phyloP scores from a whole-genome alignment of 2,797 vertebrate genomes.

The Mionectes olivaceus region DNA sequence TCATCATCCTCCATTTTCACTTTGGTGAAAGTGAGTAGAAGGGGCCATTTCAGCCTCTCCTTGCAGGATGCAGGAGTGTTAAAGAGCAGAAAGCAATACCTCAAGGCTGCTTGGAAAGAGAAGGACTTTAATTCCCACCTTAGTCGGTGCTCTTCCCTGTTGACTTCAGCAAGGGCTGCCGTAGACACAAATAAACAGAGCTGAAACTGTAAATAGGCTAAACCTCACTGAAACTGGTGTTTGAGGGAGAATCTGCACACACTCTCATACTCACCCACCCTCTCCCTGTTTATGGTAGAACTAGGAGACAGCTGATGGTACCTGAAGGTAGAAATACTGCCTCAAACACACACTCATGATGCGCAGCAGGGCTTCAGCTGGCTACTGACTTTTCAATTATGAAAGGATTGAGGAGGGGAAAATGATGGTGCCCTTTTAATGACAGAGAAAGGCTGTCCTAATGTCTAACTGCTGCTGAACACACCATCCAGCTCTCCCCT shows the following conservation, averaged over 20 bases:
- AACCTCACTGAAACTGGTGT: background rate
- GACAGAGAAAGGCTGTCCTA: background rate
- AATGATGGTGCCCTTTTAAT: background rate
- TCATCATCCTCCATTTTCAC: background rate
- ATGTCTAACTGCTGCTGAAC: background rate
- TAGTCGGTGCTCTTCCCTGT: background rate
- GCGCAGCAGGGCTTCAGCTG: background rate
- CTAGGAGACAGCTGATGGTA: background rate
- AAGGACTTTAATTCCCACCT: background rate
- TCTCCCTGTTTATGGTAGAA: background rate
- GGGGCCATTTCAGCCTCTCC: background rate
- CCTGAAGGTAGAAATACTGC: background rate
- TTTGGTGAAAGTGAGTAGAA: background rate
- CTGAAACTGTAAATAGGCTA: background rate
- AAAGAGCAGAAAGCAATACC: background rate
- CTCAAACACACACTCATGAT: accelerated
- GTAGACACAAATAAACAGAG: background rate
- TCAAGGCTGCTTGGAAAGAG: background rate
- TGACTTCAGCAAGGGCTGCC: background rate
- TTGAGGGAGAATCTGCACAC: background rate
- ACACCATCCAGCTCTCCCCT: background rate
- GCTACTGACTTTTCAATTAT: background rate
- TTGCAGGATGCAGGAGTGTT: background rate
- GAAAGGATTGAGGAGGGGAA: background rate
- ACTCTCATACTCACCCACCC: background rate